Conservation (phyloP, 2,888 invertebrate species). For the Chymomyza caudatula region DNA sequence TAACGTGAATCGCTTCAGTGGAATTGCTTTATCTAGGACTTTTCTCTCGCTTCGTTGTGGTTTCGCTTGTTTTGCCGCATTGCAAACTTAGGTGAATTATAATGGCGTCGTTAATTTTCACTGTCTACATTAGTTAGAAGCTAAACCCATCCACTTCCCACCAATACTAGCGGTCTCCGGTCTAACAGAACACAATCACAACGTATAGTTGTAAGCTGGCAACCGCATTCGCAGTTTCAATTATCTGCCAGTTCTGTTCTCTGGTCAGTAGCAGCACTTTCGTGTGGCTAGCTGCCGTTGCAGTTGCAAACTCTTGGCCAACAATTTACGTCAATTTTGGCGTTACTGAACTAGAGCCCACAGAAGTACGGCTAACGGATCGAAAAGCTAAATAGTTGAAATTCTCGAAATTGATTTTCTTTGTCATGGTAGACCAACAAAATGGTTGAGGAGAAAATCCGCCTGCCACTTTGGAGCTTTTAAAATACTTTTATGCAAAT, state of each 20-base stretch:
- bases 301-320: conserved; percentile 5
- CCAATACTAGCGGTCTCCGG: neutral
- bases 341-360: neutral
- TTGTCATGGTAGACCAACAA: conserved; percentile 25
- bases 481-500: conserved; percentile 43
- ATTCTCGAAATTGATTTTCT: conserved; percentile 54
- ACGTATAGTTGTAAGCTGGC: conserved; percentile 15
- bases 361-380: neutral
- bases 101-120: conserved; percentile 68
- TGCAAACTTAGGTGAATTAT: conserved; percentile 50
- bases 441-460: conserved; percentile 6
- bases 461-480: conserved; percentile 9
- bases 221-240: conserved; percentile 21
- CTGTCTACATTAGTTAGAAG: conserved; percentile 31
- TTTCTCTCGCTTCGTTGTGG: conserved; percentile 52
- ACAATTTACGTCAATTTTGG: conserved; percentile 29
- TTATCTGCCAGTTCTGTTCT: conserved; percentile 2
- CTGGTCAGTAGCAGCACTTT: conserved; percentile 24
- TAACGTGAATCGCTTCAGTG: neutral
- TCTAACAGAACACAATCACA: neutral
- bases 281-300: conserved; percentile 49
- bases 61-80: conserved; percentile 21
- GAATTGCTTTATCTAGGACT: no score
- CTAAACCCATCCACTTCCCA: conserved; percentile 8
- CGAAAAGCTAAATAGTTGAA: conserved; percentile 34